Evolutionary conservation across 2,888 invertebrate genomes (phyloP).

Genomic region (Drosophila barbarae): DNA sequence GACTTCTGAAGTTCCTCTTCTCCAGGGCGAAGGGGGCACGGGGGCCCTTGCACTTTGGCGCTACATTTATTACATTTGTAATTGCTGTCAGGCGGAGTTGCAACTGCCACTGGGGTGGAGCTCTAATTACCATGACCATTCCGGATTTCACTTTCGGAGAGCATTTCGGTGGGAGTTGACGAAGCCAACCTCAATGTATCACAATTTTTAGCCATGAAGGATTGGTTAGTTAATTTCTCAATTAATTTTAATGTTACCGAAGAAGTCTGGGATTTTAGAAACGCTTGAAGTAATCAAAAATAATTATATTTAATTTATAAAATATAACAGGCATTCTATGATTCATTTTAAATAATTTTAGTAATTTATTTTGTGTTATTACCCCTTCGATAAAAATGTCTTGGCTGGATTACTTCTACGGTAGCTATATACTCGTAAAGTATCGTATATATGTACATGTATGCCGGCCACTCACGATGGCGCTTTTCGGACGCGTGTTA

Average conservation of each 20-base stretch:
- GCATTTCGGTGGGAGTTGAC: neutral
- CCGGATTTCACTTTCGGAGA: conserved; percentile 12
- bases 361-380: neutral
- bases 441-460: neutral
- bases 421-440: neutral
- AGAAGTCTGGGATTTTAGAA: neutral
- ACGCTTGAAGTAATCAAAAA: neutral
- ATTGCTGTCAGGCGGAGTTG: conserved; percentile 69
- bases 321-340: no score
- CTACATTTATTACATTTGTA: conserved; percentile 75
- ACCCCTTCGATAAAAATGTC: no score
- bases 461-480: conserved; percentile 45
- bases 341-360: neutral
- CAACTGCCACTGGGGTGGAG: conserved; percentile 23
- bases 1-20: conserved; percentile 66
- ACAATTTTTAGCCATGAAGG: neutral
- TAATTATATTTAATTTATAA: neutral
- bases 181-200: neutral
- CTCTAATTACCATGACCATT: conserved; percentile 55
- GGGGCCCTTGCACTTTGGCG: conserved; percentile 56
- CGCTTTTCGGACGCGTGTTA: conserved; percentile 74
- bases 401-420: neutral
- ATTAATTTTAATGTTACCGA: neutral
- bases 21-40: conserved; percentile 41
- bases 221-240: neutral